phyloP scores from a whole-genome alignment of 2,888 invertebrate genomes.

The Lagria hirta region DNA sequence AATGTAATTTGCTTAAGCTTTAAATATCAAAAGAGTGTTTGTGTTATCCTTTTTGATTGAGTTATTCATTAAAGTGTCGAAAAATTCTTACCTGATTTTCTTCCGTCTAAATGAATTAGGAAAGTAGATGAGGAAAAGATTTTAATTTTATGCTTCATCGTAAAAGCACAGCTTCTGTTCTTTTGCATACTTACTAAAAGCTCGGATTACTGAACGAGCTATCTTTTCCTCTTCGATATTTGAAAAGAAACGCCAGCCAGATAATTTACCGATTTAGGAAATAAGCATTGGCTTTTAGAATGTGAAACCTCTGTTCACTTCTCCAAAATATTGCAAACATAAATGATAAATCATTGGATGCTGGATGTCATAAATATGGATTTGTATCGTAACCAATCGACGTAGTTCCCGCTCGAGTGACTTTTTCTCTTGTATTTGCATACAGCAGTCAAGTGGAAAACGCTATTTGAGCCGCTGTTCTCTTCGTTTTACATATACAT shows the following conservation, averaged over 20 bases:
- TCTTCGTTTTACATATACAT: slow-evolving; percentile 11
- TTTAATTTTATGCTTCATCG: slow-evolving; percentile 8
- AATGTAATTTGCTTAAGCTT: too few species aligned
- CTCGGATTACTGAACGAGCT: too few species aligned
- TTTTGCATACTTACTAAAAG: too few species aligned
- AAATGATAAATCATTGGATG: too few species aligned
- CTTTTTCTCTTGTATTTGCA: slow-evolving; percentile 21
- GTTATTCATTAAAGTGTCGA: slow-evolving; percentile 24
- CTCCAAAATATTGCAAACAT: too few species aligned
- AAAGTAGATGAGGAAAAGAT: slow-evolving; percentile 14
- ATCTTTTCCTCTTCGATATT: too few species aligned
- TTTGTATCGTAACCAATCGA: slow-evolving; percentile 21
- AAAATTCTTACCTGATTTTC: slow-evolving; percentile 22
- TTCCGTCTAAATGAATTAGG: slow-evolving; percentile 16
- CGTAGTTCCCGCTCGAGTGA: slow-evolving; percentile 20
- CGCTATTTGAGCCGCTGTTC: slow-evolving; percentile 14
- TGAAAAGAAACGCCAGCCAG: too few species aligned
- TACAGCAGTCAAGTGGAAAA: slow-evolving; percentile 20
- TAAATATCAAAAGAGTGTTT: too few species aligned
- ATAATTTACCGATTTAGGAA: too few species aligned
- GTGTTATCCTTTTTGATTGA: slow-evolving; percentile 17
- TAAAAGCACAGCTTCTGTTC: slow-evolving; percentile 8
- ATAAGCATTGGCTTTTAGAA: too few species aligned
- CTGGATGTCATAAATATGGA: slow-evolving; percentile 23
- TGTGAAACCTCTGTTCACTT: too few species aligned